phyloP scores from a whole-genome alignment of 2,797 vertebrate species.

The Cossypha polioptera region DNA sequence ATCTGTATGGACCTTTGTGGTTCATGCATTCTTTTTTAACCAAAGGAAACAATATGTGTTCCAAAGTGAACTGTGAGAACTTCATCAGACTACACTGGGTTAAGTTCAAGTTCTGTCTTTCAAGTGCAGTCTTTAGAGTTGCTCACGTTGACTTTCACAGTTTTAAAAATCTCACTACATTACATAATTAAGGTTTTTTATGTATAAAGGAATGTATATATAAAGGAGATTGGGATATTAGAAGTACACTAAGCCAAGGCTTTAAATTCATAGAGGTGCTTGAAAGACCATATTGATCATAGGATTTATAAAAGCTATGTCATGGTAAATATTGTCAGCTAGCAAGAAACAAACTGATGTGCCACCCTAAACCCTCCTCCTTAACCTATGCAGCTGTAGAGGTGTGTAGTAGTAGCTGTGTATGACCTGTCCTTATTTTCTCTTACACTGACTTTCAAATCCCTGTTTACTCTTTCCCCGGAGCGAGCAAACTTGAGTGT shows the following conservation, averaged over 20 bases:
- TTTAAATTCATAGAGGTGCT: background rate
- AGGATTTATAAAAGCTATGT: background rate
- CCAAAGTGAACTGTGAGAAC: background rate
- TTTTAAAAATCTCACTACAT: background rate
- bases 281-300: background rate
- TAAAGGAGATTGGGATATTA: background rate
- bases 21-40: background rate
- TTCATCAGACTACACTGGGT: background rate
- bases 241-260: background rate
- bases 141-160: background rate
- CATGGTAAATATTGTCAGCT: background rate
- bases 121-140: background rate
- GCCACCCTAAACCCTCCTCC: background rate
- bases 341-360: background rate
- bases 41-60: background rate
- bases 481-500: background rate
- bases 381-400: background rate
- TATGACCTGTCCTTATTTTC: background rate
- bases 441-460: background rate
- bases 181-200: background rate
- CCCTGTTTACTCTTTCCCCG: background rate
- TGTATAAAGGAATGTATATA: background rate
- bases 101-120: background rate
- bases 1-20: background rate
- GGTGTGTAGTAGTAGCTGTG: background rate